These are phyloP conservation scores for Nesospiza acunhae DNA, from an alignment of 2,113 vertebrate species.

Conservation along the genomic window DNA sequence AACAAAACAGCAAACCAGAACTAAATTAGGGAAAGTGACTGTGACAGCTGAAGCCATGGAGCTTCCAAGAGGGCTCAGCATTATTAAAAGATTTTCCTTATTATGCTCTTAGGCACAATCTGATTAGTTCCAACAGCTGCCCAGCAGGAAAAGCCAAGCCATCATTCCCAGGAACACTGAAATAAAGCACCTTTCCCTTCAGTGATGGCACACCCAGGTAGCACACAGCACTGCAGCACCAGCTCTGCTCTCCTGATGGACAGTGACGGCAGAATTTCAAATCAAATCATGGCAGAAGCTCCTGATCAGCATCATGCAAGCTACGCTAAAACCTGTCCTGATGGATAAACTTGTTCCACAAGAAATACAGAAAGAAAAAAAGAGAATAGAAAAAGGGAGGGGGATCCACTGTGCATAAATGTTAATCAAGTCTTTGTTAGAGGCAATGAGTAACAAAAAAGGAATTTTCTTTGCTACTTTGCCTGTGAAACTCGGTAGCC, in stretches of 20 bases:
- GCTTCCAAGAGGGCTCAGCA: neutral
- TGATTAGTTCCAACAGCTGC: slow-evolving; percentile 14
- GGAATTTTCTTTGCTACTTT: neutral
- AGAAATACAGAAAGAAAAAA: neutral
- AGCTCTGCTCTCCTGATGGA: neutral
- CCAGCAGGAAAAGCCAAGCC: neutral
- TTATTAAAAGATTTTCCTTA: neutral
- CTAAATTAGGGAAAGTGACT: neutral
- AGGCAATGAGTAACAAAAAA: neutral
- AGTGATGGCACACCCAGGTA: neutral
- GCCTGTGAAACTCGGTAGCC: neutral
- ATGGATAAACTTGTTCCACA: neutral
- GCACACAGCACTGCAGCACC: neutral
- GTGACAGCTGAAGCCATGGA: neutral
- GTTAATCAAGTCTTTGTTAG: neutral
- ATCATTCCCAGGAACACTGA: neutral
- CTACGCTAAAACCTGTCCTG: neutral
- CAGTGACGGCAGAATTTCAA: neutral
- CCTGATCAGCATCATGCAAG: neutral
- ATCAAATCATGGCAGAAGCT: neutral
- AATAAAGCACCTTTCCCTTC: neutral
- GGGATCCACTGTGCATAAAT: neutral
- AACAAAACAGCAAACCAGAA: neutral
- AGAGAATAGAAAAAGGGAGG: no score
- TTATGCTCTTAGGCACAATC: slow-evolving; percentile 7